Base-by-base conservation (phyloP, 2,113 vertebrate genomes). In the Ciconia maguari region DNA sequence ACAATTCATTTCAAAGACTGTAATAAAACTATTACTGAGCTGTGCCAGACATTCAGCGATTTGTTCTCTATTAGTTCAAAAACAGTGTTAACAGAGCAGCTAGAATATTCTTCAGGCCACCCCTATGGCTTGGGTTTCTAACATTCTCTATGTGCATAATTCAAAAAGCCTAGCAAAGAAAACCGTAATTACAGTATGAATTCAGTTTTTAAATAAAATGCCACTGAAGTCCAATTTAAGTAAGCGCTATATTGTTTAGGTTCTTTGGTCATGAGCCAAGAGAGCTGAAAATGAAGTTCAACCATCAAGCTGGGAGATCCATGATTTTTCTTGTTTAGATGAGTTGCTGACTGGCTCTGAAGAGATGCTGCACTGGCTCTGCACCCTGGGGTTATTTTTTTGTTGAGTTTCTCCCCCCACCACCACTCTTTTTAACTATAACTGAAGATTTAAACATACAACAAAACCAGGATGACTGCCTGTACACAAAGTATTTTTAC, bases 201-300 rank as follows among this genome's bases (percentile, higher is more conserved):
- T 16, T 34, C 34, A 54, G 60, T 61, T 88, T 69, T 83, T 77
- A 83, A 76, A 77, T 46, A 55, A 77, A 87, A 90, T 0, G 1
- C 49, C 52, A 88, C 1, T 26, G 49, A 92, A 70, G 51, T 54
- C 26, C 46, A 80, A 65, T 79, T 87, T 88, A 75, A 78, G 38
- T 8, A 84, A 84, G 80, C 38, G 64, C n/a, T 62, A 32, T 34
- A 57, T 21, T 82, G 72, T 64, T 95, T 18, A 55, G 42, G 34
- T 42, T 78, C 38, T 91, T 77, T 95, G 78, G 48, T 74, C n/a
- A 62, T 7, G 17, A 93, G 70, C 87, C 66, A 87, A 89, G 68
- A 84, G 14, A 88, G n/a, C 24, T 70, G 86, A 81, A 95, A 95
- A 93, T 49, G 15, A 93, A 91, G 44, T 71, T 79, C 41, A 94